These are phyloP conservation scores for Macquaria ambigua DNA, from an alignment of 2,113 vertebrate genomes.

Conservation along the genomic window DNA sequence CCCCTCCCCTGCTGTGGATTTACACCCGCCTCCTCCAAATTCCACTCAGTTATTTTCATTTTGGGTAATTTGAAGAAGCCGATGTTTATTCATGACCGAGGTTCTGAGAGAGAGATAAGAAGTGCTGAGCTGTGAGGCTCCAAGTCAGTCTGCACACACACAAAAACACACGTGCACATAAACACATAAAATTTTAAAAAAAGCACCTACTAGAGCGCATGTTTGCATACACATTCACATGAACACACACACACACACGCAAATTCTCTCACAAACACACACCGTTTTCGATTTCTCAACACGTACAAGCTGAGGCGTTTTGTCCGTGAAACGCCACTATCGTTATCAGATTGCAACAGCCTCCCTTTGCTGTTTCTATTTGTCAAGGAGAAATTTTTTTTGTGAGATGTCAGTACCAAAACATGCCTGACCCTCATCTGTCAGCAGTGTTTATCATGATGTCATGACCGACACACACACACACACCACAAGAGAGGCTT, in stretches of 20 bases:
- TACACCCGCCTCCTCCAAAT: constrained; percentile 57
- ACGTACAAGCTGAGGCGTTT: constrained; percentile 20
- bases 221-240: constrained; percentile 1
- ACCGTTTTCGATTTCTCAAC: constrained; percentile 12
- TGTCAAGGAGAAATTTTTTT: constrained; percentile 28
- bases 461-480: constrained; percentile 52
- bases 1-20: constrained; percentile 56
- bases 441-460: constrained; percentile 66
- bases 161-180: constrained; percentile 14
- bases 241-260: background rate
- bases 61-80: constrained; percentile 58
- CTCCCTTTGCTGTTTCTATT: constrained; percentile 27
- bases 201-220: background rate
- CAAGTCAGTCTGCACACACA: constrained; percentile 46
- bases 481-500: constrained; percentile 32
- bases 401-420: constrained; percentile 44
- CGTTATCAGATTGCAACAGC: constrained; percentile 15
- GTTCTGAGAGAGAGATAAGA: constrained; percentile 75
- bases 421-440: constrained; percentile 75
- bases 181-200: constrained; percentile 14
- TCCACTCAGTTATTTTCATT: constrained; percentile 71
- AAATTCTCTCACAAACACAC: background rate
- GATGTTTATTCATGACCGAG: constrained; percentile 78
- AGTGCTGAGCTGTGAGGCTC: constrained; percentile 72
- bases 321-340: background rate